Evolutionary conservation across 1,140 invertebrate species (phyloP).

Genomic region (Lepidurus apus): DNA sequence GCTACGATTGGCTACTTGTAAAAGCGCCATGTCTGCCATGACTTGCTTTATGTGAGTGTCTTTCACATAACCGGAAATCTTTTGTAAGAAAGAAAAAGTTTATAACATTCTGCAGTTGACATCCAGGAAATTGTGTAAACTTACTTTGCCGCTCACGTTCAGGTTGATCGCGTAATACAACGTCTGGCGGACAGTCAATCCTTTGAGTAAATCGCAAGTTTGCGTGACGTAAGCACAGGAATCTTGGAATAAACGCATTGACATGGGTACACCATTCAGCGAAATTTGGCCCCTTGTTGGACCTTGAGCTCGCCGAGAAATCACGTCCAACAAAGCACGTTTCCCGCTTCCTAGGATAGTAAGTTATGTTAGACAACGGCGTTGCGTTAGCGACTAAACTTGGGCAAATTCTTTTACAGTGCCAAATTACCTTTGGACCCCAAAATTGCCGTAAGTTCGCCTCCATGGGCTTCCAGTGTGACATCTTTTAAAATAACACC

Average conservation of each 20-base stretch:
- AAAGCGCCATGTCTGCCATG: slow-evolving; percentile 79
- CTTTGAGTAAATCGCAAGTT: slow-evolving; percentile 71
- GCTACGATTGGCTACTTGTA: slow-evolving; percentile 73
- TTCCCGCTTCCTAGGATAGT: slow-evolving; percentile 72
- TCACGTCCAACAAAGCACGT: slow-evolving; percentile 80
- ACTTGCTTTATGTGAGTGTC: slow-evolving; percentile 68
- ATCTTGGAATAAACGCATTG: slow-evolving; percentile 71
- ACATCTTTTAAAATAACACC: slow-evolving; percentile 85
- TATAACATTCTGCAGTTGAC: not conserved
- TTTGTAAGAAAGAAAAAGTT: not conserved
- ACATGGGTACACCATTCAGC: slow-evolving; percentile 74
- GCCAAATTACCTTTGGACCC: slow-evolving; percentile 72
- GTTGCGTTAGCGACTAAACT: not conserved
- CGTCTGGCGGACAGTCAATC: slow-evolving; percentile 77
- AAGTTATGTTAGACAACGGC: not conserved
- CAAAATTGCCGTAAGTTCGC: slow-evolving; percentile 83
- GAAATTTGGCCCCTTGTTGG: slow-evolving; percentile 73
- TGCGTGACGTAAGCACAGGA: slow-evolving; percentile 79
- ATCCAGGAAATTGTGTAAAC: slow-evolving; percentile 9
- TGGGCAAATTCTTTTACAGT: not conserved
- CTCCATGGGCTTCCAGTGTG: slow-evolving; percentile 78
- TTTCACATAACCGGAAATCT: slow-evolving; percentile 64
- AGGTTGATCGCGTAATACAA: slow-evolving; percentile 67
- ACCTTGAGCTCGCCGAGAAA: slow-evolving; percentile 59
- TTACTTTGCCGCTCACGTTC: slow-evolving; percentile 56